Evolutionary conservation across 1,140 invertebrate genomes (phyloP).

Genomic region (Drosophila bocqueti): DNA sequence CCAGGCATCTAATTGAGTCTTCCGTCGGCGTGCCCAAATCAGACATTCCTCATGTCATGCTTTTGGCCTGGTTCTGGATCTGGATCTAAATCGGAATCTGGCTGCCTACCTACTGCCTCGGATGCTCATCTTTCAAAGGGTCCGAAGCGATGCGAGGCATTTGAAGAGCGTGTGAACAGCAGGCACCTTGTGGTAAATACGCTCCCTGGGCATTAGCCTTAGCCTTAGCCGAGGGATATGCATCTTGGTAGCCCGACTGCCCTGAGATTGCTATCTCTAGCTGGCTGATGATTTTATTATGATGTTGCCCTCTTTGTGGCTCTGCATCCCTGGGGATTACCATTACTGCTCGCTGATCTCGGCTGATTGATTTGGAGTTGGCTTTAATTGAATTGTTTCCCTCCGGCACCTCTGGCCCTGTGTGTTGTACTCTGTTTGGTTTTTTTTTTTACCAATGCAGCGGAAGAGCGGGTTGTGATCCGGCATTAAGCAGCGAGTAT

Average conservation of each 20-base stretch:
- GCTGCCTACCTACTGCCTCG: constrained; percentile 29
- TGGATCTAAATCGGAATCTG: constrained; percentile 2
- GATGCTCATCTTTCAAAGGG: constrained; percentile 43
- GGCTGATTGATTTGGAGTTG: constrained; percentile 72
- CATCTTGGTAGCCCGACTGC: constrained; percentile 61
- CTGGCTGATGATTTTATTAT: constrained; percentile 55
- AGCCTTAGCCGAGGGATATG: constrained; percentile 56
- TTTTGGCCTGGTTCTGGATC: constrained; percentile 29
- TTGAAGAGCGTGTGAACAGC: constrained; percentile 78
- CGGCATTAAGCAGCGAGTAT: constrained; percentile 35
- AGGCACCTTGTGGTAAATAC: constrained; percentile 66
- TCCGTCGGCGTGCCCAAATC: constrained; percentile 57
- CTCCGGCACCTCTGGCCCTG: constrained; percentile 5
- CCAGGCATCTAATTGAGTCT: constrained; percentile 77
- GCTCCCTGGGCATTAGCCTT: constrained; percentile 47
- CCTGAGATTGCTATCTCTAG: constrained; percentile 53
- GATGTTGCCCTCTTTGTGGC: constrained; percentile 27
- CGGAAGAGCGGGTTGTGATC: constrained; percentile 39
- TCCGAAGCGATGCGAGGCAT: constrained; percentile 33
- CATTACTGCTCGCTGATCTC: constrained; percentile 49
- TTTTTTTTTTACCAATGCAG: constrained; percentile 10
- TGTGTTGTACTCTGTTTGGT: neutral
- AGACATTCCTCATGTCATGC: constrained; percentile 79
- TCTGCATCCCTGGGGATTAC: constrained; percentile 28
- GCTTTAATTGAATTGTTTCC: constrained; percentile 77